Conservation (phyloP, 1,140 invertebrate species). For the Akabosia matsudoensis region DNA sequence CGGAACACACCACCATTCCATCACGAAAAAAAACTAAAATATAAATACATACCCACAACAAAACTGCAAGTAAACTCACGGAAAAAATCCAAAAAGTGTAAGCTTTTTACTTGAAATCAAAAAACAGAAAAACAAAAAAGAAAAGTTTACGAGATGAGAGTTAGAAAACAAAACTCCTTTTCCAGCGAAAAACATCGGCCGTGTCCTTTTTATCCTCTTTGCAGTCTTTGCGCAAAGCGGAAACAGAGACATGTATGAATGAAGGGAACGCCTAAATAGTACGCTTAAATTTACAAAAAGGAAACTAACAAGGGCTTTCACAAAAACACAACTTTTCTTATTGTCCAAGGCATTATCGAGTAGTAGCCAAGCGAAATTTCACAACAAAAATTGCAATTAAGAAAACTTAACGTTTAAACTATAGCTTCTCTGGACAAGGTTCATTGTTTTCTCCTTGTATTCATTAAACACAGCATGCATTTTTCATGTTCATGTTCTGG, state of each 20-base stretch:
- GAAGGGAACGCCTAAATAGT: not conserved
- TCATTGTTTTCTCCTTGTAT: too few relatives aligned
- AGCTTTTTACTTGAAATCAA: not conserved
- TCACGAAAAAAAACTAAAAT: not conserved
- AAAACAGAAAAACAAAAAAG: not conserved
- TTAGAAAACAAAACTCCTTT: not conserved
- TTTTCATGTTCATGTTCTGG: too few relatives aligned
- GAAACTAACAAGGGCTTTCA: not conserved
- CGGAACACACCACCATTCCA: conserved; percentile 1
- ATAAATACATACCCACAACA: not conserved
- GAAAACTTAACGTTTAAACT: too few relatives aligned
- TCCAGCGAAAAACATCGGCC: not conserved
- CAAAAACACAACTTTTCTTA: too few relatives aligned
- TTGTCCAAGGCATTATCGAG: too few relatives aligned
- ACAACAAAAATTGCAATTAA: too few relatives aligned
- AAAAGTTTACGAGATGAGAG: not conserved
- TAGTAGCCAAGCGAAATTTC: too few relatives aligned
- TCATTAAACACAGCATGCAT: too few relatives aligned
- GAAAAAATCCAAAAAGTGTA: not conserved
- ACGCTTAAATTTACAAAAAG: not conserved
- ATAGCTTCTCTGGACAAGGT: too few relatives aligned
- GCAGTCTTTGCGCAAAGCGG: not conserved
- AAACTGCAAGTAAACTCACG: not conserved
- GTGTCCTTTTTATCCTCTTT: not conserved
- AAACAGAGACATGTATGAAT: not conserved